These are phyloP conservation scores for Loriculus beryllinus DNA, from an alignment of 2,797 vertebrate species.

Conservation along the genomic window DNA sequence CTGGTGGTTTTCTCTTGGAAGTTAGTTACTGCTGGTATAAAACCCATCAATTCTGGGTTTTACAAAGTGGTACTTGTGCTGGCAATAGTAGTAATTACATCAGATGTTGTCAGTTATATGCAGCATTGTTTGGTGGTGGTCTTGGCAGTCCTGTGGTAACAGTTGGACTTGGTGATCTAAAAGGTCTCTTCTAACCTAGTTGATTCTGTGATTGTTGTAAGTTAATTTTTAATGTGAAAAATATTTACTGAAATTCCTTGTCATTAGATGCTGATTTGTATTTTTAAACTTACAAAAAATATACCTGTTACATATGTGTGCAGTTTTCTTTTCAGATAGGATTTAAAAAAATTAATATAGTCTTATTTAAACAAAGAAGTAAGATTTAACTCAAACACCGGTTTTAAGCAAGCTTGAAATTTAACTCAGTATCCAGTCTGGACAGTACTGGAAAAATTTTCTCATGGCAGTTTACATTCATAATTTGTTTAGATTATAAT, in stretches of 20 bases:
- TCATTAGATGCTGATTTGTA: background rate
- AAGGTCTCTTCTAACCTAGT: background rate
- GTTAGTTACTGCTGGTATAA: background rate
- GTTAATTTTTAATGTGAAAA: background rate
- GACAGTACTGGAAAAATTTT: background rate
- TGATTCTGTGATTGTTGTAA: background rate
- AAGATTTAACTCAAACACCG: background rate
- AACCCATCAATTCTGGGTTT: fast-evolving
- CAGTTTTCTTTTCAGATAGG: background rate
- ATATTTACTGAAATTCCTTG: background rate
- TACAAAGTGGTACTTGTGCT: background rate
- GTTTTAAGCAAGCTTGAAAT: background rate
- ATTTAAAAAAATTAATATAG: background rate
- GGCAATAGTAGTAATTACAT: background rate
- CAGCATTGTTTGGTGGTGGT: background rate
- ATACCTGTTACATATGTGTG: background rate
- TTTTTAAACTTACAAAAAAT: background rate
- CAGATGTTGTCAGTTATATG: background rate
- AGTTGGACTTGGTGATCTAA: background rate
- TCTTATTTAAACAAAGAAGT: background rate
- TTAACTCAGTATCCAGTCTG: background rate
- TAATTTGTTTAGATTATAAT: background rate
- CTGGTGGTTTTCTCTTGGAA: background rate
- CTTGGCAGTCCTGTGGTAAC: background rate
- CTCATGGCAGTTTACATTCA: background rate